These are phyloP conservation scores for Leucania comma DNA, from an alignment of 2,888 invertebrate species.

Conservation along the genomic window DNA sequence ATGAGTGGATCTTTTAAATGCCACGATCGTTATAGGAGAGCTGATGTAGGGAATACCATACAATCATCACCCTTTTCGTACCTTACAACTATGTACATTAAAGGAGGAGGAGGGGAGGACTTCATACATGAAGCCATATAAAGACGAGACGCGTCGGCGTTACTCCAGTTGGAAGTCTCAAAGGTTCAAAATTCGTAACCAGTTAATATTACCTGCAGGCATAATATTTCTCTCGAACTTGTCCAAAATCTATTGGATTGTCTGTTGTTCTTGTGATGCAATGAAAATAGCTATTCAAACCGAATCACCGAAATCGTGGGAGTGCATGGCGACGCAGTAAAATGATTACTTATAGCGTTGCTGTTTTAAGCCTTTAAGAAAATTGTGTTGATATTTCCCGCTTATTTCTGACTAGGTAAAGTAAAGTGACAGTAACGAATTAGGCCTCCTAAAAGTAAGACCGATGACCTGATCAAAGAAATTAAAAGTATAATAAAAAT, in stretches of 20 bases:
- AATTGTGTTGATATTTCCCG: neutral
- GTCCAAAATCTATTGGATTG: conserved; percentile 30
- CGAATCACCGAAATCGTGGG: neutral
- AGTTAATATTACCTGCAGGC: conserved; percentile 14
- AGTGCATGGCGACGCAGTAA: conserved; percentile 16
- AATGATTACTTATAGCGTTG: neutral
- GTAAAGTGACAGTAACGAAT: too few species aligned
- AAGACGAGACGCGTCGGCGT: conserved; percentile 6
- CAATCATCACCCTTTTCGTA: neutral
- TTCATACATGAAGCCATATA: conserved; percentile 3
- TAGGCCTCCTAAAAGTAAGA: too few species aligned
- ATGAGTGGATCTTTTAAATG: neutral
- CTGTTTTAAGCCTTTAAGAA: neutral
- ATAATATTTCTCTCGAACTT: conserved; percentile 14
- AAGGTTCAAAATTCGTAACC: conserved; percentile 35
- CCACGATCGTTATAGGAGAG: neutral
- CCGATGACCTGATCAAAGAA: too few species aligned
- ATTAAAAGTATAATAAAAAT: too few species aligned
- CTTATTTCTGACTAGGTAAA: neutral
- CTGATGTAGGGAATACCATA: neutral
- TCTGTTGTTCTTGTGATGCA: conserved; percentile 27
- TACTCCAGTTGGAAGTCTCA: neutral
- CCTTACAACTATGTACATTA: neutral
- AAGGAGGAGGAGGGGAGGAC: too few species aligned
- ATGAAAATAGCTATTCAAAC: conserved; percentile 16